Evolutionary conservation across 2,113 vertebrate genomes (phyloP).

Genomic region (Eonycteris spelaea): DNA sequence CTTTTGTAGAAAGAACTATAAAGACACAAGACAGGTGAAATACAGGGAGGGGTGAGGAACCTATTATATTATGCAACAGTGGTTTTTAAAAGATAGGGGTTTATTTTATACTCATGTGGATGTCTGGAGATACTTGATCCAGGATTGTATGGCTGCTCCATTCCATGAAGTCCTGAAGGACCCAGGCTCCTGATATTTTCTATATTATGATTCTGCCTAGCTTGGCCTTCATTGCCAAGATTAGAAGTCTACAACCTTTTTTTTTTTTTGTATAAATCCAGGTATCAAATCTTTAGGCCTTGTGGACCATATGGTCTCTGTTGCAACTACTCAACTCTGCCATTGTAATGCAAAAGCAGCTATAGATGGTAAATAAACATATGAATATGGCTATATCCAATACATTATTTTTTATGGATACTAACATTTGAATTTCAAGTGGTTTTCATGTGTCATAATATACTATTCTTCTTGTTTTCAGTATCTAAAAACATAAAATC

Average conservation of each 20-base stretch:
- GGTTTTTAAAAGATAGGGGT: not conserved
- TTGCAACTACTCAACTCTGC: not conserved
- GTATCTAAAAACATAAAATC: not conserved
- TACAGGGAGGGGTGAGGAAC: not conserved
- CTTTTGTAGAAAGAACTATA: not conserved
- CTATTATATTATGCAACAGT: not conserved
- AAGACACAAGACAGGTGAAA: not conserved
- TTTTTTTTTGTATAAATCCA: not conserved
- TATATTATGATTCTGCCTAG: not conserved
- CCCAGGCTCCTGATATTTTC: not conserved
- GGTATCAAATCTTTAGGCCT: constrained; percentile 22
- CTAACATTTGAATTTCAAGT: constrained; percentile 17
- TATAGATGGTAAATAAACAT: not conserved
- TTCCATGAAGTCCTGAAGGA: not conserved
- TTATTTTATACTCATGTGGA: not conserved
- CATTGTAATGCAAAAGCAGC: not conserved
- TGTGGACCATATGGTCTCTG: not conserved
- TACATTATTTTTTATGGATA: not conserved
- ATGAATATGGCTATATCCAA: not conserved
- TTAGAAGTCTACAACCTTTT: not conserved
- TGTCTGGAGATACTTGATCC: not conserved
- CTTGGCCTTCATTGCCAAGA: not conserved
- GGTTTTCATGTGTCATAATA: constrained; percentile 43
- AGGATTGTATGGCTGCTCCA: not conserved
- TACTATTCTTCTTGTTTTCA: not conserved